phyloP scores from a whole-genome alignment of 2,113 vertebrate genomes.

The Xenopus laevis region DNA sequence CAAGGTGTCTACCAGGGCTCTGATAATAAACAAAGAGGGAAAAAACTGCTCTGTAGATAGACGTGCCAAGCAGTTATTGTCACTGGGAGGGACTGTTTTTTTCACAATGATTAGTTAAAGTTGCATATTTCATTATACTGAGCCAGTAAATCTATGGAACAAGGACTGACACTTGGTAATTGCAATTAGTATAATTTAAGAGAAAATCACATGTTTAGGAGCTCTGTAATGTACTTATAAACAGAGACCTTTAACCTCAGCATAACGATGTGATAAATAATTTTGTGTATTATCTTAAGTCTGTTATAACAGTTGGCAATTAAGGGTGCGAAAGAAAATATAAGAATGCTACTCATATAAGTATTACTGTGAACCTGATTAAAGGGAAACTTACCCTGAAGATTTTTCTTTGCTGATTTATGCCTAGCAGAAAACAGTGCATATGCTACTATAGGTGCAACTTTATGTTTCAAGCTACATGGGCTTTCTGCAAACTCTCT shows the following conservation, averaged over 20 bases:
- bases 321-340: no score
- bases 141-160: neutral
- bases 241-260: conserved; percentile 20
- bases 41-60: neutral
- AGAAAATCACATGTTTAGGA: conserved; percentile 4
- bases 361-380: no score
- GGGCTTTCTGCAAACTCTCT: no score
- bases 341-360: no score
- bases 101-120: conserved; percentile 16
- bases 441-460: no score
- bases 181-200: conserved; percentile 31
- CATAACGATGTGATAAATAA: neutral
- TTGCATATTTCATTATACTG: conserved; percentile 9
- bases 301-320: no score
- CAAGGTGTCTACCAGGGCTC: neutral
- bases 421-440: no score
- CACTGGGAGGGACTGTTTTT: conserved; percentile 12
- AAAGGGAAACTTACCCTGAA: no score
- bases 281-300: no score
- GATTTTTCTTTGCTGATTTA: no score
- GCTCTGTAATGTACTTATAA: conserved; percentile 2
- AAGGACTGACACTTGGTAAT: conserved; percentile 25
- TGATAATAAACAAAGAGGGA: conserved; percentile 3
- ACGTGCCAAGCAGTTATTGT: conserved; percentile 1
- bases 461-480: no score